Evolutionary conservation across 1,140 invertebrate genomes (phyloP).

Genomic region (Caenorhabditis brenneri): DNA sequence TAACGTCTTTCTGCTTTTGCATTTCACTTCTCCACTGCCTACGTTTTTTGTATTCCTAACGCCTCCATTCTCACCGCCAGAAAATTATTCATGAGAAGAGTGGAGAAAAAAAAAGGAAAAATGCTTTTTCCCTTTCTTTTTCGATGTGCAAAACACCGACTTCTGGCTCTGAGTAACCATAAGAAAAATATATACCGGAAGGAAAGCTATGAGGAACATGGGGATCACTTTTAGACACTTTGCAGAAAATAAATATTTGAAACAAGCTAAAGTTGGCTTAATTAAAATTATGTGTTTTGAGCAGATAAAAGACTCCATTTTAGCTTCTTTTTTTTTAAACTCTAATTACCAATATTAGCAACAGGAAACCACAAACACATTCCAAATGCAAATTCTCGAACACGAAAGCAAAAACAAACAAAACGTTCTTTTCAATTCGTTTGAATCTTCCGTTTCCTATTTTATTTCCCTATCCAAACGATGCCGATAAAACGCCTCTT

Average conservation of each 20-base stretch:
- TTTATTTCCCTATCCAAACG: slow-evolving; percentile 29
- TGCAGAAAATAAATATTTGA: too few species aligned
- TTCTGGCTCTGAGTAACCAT: too few species aligned
- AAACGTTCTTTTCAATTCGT: neutral
- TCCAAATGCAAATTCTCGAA: neutral
- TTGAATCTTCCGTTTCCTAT: neutral
- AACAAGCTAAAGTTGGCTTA: too few species aligned
- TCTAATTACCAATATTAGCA: too few species aligned
- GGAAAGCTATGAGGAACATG: too few species aligned
- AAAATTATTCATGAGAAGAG: neutral
- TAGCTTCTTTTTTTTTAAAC: too few species aligned
- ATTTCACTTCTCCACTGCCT: neutral
- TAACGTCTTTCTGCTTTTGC: neutral
- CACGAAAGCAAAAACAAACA: neutral
- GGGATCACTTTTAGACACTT: too few species aligned
- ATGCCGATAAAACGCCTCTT: slow-evolving; percentile 9
- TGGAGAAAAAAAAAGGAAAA: neutral
- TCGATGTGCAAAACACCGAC: neutral
- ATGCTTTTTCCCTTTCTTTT: neutral
- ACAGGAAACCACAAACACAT: neutral
- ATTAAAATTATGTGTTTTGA: too few species aligned
- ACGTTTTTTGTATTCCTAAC: neutral
- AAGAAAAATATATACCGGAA: too few species aligned
- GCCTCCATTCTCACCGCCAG: neutral
- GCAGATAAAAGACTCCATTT: too few species aligned